Evolutionary conservation across 2,113 vertebrate species (phyloP), one percentile per base, ranked within the genome.

Genomic region (Carassius carassius): DNA sequence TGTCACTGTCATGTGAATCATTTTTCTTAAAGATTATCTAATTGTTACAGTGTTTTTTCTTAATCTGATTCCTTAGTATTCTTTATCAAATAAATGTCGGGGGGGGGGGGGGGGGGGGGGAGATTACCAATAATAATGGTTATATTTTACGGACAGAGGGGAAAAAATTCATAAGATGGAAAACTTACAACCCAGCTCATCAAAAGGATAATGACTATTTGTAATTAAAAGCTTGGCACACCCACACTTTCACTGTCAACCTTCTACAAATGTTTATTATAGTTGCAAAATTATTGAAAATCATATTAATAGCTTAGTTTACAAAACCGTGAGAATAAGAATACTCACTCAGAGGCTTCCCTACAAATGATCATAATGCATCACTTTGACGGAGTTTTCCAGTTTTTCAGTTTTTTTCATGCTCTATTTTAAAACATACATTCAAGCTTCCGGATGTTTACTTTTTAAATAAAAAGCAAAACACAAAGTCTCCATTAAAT

Each of bases 21-120:
- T 72, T 62, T 37, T 54, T 84, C 77, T 21, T 17, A 76, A 29
- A 84, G 51, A 19, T 13, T 37, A 51, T 78, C 25, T 65, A 85
- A 87, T 87, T 85, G 79, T 85, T 82, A 54, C 44, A 78, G 65
- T 81, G 21, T n/a, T 32, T 67, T 49, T 60, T 81, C 25, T 51
- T 51, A 76, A 69, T 76, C 49, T 49, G 72, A 58, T 47, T 37
- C 1, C 9, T 37, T 41, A 41, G 5, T 5, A 7, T 41, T 41
- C 37, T 41, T 41, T 5, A 41, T 41, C 37, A 6, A 41, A 41
- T 37, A 37, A 37, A 37, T 37, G 35, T 37, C 35, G 29, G 29
- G 29, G 29, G 29, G 29, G 29, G 29, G 29, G 29, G 29, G 29
- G 29, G 29, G 29, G 29, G 29, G 29, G 29, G 29, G 29, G 29